phyloP scores from a whole-genome alignment of 2,888 invertebrate species.

The Cantharis lateralis region DNA sequence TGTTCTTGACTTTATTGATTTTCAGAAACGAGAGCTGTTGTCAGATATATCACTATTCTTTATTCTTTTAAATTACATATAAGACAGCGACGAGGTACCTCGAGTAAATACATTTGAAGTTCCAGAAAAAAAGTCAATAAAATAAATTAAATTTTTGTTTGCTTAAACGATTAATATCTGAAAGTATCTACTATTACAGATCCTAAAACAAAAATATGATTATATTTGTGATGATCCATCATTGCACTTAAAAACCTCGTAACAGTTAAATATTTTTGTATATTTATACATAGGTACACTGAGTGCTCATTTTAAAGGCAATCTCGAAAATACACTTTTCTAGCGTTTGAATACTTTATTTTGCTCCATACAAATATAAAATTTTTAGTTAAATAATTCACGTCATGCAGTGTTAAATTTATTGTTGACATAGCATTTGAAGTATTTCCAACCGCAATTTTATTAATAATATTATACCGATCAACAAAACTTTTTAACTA shows the following conservation, averaged over 20 bases:
- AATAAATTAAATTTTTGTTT: background rate
- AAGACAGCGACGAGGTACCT: background rate
- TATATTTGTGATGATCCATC: background rate
- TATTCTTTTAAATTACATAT: background rate
- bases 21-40: background rate
- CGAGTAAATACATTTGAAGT: background rate
- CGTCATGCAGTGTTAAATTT: background rate
- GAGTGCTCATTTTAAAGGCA: background rate
- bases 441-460: background rate
- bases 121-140: background rate
- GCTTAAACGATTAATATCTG: background rate
- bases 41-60: background rate
- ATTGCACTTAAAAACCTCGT: background rate
- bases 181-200: background rate
- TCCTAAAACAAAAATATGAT: background rate
- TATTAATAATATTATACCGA: background rate
- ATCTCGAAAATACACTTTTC: background rate
- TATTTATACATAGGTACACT: background rate
- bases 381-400: background rate
- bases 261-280: background rate
- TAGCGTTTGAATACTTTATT: background rate
- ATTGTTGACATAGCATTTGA: background rate
- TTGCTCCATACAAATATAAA: background rate
- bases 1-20: background rate
- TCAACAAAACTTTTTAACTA: no score